Evolutionary conservation across 1,140 invertebrate species (phyloP).

Genomic region (Ruditapes philippinarum): DNA sequence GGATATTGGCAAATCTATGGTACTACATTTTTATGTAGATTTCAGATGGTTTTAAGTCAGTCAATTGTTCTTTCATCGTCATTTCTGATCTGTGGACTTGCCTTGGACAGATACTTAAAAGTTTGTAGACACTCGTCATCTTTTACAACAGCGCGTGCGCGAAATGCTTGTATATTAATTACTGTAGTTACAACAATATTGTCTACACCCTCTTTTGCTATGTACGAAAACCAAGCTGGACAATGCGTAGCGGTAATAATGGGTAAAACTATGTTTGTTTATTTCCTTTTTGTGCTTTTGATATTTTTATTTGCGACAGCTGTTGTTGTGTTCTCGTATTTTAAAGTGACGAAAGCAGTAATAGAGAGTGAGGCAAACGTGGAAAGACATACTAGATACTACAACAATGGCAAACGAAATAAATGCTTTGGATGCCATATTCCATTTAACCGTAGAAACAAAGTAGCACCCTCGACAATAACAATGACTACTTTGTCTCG

Average conservation of each 20-base stretch:
- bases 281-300: slow-evolving; percentile 19
- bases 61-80: slow-evolving; percentile 35
- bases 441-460: too few species aligned
- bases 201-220: background rate
- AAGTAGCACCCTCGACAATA: too few species aligned
- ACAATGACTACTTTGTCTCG: too few species aligned
- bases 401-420: too few species aligned
- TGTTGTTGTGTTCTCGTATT: slow-evolving; percentile 18
- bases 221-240: slow-evolving; percentile 18
- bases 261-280: background rate
- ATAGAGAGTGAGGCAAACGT: slow-evolving; percentile 11
- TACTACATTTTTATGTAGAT: background rate
- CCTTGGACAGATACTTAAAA: slow-evolving; percentile 49
- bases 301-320: background rate
- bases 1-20: slow-evolving; percentile 18
- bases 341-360: background rate
- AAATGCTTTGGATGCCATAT: too few species aligned
- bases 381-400: background rate
- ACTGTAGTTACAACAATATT: background rate
- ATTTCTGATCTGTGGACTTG: slow-evolving; percentile 52
- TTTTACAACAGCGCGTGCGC: background rate
- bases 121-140: background rate
- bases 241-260: background rate
- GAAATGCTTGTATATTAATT: background rate
- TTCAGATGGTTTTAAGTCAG: slow-evolving; percentile 57